Evolutionary conservation across 2,113 vertebrate genomes (phyloP), one percentile per base, ranked within the genome.

Genomic region (Coturnix japonica): DNA sequence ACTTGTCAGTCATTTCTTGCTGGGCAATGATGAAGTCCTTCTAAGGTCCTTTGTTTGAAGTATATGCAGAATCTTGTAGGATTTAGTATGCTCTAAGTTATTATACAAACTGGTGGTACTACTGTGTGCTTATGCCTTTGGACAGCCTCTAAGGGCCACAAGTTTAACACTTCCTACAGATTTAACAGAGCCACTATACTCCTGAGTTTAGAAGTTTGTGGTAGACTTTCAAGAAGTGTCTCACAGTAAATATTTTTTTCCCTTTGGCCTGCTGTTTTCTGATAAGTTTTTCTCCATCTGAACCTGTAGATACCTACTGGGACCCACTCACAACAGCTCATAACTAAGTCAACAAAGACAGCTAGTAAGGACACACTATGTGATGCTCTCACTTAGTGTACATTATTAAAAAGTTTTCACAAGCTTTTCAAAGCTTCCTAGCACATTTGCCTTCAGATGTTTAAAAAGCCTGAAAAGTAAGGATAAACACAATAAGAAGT

Each of bases 251-350:
- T 39, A 28, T 60, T 90, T 60, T 43, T 18, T 5, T 51, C 7
- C 64, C 19, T 2, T 39, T 83, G 30, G 28, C 12, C n/a, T 65
- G 17, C 7, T 85, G 1, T 73, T 57, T 85, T 73, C 67, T 87
- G 31, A 1, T 18, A 73, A 56, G 17, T 35, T 33, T 22, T 87
- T 69, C 44, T 69, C 22, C 1, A 2, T n/a, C 23, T 35, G 53
- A 18, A 47, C 4, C 54, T 3, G 1, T 44, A 57, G 23, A 7
- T 74, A 13, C 23, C 13, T 66, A 19, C 31, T 37, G 22, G 25
- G 11, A 41, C 17, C 44, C 1, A 0, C 47, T 85, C 35, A 72
- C 21, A 90, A 5, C 28, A 1, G 0, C 3, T 84, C 19, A 35
- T 47, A 18, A 59, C n/a, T 23, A 43, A 57, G 14, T 56, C 54